phyloP scores from a whole-genome alignment of 2,113 vertebrate genomes.

The Lampris incognitus region DNA sequence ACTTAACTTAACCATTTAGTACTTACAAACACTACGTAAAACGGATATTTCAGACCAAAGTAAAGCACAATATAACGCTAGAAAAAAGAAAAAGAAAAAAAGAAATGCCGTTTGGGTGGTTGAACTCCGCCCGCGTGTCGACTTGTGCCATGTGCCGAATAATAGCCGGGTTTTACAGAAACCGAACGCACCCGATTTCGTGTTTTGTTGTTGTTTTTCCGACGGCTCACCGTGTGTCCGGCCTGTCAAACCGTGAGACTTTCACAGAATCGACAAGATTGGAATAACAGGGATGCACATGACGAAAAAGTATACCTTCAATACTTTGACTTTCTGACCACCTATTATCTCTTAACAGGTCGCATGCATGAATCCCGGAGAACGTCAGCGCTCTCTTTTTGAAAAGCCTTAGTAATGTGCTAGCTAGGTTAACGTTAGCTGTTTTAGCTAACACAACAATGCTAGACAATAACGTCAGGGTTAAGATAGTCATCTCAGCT shows the following conservation, averaged over 20 bases:
- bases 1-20: too few species aligned
- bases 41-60: neutral
- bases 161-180: neutral
- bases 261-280: conserved; percentile 26
- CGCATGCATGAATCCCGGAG: neutral
- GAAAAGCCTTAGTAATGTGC: conserved; percentile 3
- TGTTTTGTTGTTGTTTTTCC: conserved; percentile 79
- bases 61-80: neutral
- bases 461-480: neutral
- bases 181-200: conserved; percentile 24
- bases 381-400: neutral
- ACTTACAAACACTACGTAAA: too few species aligned
- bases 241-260: conserved; percentile 62
- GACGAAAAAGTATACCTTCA: conserved; percentile 68
- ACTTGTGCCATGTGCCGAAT: neutral
- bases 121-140: neutral
- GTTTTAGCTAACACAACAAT: conserved; percentile 13
- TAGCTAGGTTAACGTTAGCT: conserved; percentile 39
- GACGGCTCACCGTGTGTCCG: conserved; percentile 49
- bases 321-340: neutral
- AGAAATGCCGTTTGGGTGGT: neutral
- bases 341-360: neutral
- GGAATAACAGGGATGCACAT: conserved; percentile 71
- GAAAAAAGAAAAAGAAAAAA: neutral
- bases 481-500: too few species aligned